Base-by-base conservation (phyloP, 2,797 vertebrate species). In the Galaxias olidus region DNA sequence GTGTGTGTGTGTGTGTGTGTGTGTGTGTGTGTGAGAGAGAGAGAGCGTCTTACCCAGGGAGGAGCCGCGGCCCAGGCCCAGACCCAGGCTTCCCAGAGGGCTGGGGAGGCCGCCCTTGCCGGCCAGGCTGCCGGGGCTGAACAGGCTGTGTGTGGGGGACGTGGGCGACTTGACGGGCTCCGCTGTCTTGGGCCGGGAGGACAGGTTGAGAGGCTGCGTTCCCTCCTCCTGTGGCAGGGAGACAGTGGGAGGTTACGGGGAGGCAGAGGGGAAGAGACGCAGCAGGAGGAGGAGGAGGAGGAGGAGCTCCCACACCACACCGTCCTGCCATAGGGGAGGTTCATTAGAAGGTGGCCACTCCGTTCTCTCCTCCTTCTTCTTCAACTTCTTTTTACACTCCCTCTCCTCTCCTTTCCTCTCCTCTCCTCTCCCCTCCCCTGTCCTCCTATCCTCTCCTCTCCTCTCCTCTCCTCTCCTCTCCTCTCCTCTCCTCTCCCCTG, bases 151-250 rank as follows among this genome's bases (percentile, higher is more conserved):
- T 13, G 93, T 92, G 43, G 94, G 94, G 72, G 94, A 95, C 10
- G 91, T 90, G 0, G 94, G 94, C 71, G 93, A 94, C 89, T 92
- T 95, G 52, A 93, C 83, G 30, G 91, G 90, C 81, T 95, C 94
- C 0, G 89, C 90, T 50, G 94, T 95, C 89, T 95, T 96, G 73
- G 94, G 94, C 82, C 94, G 70, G 63, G 94, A 91, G 57, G 94
- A 96, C 65, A 96, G 92, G 84, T 96, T 96, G 86, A 96, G 90
- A 14, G 94, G 94, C 88, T 96, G 94, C 15, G 92, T 91, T 72
- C 91, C 93, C 92, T 95, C 94, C 88, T 95, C 95, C 95, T 51
- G 49, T 3, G 49, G n/a, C 15, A 12, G 49, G 18, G 62, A 91
- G 91, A 92, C 77, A 88, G 88, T 87, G 82, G 65, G 68, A 90